Conservation (phyloP, 2,797 vertebrate species). For the Anabas testudineus region DNA sequence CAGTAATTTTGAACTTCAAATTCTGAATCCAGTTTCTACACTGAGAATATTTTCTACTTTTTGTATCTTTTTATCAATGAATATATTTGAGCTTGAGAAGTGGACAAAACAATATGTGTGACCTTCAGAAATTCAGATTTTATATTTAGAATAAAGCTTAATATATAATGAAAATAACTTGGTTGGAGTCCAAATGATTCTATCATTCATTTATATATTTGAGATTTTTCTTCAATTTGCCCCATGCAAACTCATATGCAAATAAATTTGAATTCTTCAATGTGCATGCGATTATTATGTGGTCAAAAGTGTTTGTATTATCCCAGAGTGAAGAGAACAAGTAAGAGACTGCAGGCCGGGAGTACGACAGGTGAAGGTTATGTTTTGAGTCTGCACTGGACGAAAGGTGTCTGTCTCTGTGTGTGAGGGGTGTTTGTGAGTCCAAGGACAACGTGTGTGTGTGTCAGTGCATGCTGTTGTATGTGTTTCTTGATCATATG, state of each 20-base stretch:
- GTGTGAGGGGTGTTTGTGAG: slow-evolving; percentile 44
- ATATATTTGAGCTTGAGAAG: not conserved
- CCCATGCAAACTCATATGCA: slow-evolving; percentile 8
- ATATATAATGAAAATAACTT: not conserved
- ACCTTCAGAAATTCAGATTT: not conserved
- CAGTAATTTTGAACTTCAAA: not conserved
- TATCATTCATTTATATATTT: slow-evolving; percentile 1
- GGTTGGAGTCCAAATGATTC: not conserved
- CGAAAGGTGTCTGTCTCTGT: slow-evolving; percentile 30
- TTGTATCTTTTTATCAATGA: not conserved
- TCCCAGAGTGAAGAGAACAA: slow-evolving; percentile 52
- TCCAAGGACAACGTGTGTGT: slow-evolving; percentile 50
- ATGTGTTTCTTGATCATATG: slow-evolving; percentile 34
- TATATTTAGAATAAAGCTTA: not conserved
- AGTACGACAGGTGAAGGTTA: slow-evolving; percentile 70
- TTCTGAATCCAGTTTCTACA: not conserved
- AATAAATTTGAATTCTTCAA: slow-evolving; percentile 11
- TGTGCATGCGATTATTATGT: slow-evolving; percentile 27
- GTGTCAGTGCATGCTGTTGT: slow-evolving; percentile 12
- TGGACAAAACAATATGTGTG: not conserved
- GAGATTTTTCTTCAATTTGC: not conserved
- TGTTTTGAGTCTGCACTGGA: slow-evolving; percentile 58
- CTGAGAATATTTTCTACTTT: not conserved
- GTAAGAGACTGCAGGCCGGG: slow-evolving; percentile 51
- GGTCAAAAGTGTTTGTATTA: slow-evolving; percentile 38